phyloP scores from a whole-genome alignment of 2,113 vertebrate genomes.

The Struthio camelus region DNA sequence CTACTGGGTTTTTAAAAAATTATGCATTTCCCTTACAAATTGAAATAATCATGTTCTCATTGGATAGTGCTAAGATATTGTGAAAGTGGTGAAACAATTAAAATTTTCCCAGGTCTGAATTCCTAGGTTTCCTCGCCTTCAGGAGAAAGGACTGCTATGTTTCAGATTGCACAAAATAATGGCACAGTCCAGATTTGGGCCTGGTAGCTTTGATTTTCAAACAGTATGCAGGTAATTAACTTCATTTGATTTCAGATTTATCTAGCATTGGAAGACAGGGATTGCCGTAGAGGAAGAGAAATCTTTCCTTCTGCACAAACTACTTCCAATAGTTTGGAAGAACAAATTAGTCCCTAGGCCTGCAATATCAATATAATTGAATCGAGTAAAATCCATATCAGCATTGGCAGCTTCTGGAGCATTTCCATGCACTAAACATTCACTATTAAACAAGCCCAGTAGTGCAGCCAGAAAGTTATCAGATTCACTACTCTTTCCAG shows the following conservation, averaged over 20 bases:
- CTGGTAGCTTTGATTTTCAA: background rate
- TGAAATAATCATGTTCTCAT: background rate
- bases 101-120: background rate
- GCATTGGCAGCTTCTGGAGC: background rate
- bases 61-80: background rate
- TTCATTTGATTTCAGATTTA: background rate
- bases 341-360: background rate
- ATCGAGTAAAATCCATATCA: background rate
- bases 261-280: background rate
- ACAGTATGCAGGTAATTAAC: background rate
- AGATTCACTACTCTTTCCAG: constrained; percentile 4
- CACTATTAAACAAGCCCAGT: background rate
- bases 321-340: background rate
- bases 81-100: background rate
- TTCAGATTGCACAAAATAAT: background rate
- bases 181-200: background rate
- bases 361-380: background rate
- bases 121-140: background rate
- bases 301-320: background rate
- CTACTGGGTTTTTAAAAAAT: background rate
- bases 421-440: background rate
- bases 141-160: background rate
- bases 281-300: background rate
- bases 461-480: constrained; percentile 25
- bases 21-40: background rate